Evolutionary conservation across 2,113 vertebrate genomes (phyloP).

Genomic region (Thunnus maccoyii): DNA sequence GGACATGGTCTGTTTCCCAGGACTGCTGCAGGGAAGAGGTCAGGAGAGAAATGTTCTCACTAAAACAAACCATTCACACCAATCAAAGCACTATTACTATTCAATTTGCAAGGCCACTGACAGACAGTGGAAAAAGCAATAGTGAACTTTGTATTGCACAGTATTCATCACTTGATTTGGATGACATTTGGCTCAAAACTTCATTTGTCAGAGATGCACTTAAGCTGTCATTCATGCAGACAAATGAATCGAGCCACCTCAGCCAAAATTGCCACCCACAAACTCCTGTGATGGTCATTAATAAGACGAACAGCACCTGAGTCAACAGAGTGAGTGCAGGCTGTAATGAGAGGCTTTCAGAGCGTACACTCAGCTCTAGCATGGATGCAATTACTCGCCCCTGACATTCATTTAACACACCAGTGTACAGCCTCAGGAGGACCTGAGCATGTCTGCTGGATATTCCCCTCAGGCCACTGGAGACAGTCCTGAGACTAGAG

Average conservation of each 20-base stretch:
- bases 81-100: constrained; percentile 41
- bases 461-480: background rate
- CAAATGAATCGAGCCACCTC: constrained; percentile 49
- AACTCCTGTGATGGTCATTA: constrained; percentile 64
- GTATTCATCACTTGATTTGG: constrained; percentile 33
- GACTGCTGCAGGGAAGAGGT: constrained; percentile 13
- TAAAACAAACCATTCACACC: constrained; percentile 33
- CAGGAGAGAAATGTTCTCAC: constrained; percentile 15
- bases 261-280: constrained; percentile 66
- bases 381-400: constrained; percentile 68
- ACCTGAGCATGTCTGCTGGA: background rate
- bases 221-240: constrained; percentile 53
- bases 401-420: constrained; percentile 59
- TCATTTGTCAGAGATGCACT: constrained; percentile 47
- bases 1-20: constrained; percentile 31
- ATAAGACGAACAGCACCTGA: constrained; percentile 75
- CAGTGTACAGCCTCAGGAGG: constrained; percentile 11
- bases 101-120: constrained; percentile 20
- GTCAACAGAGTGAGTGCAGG: constrained; percentile 71
- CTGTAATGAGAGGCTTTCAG: constrained; percentile 64
- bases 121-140: constrained; percentile 1
- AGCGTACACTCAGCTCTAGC: constrained; percentile 54
- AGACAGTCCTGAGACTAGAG: too few relatives aligned
- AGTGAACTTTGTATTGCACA: constrained; percentile 11
- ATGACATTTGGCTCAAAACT: constrained; percentile 18